Evolutionary conservation across 1,140 invertebrate genomes (phyloP), one percentile per base, ranked within the genome.

Genomic region (Aphaenogaster ashmeadi): DNA sequence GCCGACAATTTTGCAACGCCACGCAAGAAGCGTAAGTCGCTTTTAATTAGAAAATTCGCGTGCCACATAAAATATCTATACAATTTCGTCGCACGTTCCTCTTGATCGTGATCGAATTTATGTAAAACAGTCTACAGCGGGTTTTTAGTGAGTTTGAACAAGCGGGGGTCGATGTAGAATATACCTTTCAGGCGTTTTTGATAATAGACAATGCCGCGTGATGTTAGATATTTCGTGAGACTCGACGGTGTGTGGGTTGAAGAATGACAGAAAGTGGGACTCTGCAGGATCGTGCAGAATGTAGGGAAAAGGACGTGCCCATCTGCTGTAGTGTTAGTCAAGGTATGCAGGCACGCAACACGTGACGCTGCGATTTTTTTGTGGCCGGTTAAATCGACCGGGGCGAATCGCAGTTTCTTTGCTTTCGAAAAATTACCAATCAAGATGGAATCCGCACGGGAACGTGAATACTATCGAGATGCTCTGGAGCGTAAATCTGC

Each of bases 201-300:
- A 91, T 81, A 89, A 90, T 89, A 90, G 90, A 90, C 87, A 88
- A 90, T 84, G 78, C 77, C 89, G 69, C 44, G 81, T 72, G 89
- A 87, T 66, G 69, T 54, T 64, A 86, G 71, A 86, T 83, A 81
- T 87, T 90, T 89, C 84, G 79, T 78, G 79, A 85, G 84, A 66
- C 13, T 87, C 67, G 50, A 13, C 4, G 71, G 64, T 67, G 87
- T 91, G 90, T 91, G 84, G 72, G 90, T 71, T 60, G 87, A 77
- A 33, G 87, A 90, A 83, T 72, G 86, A 87, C 83, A 83, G 87
- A 90, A 90, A 88, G 89, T 78, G 72, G 83, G 90, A 90, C 77
- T 78, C 13, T 3, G 83, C 52, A 47, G 84, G 87, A 91, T 91
- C 84, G 90, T 81, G 89, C 62, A 91, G 89, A 91, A 91, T 91